These are phyloP conservation scores for Labeo catla DNA, from an alignment of 2,113 vertebrate genomes.

Conservation along the genomic window DNA sequence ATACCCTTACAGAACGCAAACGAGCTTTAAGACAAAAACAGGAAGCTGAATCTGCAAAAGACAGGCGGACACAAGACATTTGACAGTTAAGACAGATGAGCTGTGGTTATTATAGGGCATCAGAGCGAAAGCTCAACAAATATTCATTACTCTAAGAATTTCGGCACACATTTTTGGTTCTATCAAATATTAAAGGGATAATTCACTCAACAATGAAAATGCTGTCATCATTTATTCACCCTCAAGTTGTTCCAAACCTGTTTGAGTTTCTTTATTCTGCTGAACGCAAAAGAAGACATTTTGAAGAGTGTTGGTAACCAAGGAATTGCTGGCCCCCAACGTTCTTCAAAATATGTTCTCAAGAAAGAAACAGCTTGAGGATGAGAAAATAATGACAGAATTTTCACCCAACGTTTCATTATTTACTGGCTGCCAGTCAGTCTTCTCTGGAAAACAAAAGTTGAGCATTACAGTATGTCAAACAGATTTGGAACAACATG, in stretches of 20 bases:
- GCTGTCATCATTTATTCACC: neutral
- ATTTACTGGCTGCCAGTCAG: neutral
- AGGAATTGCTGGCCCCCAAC: neutral
- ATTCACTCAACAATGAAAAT: neutral
- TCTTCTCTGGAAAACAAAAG: neutral
- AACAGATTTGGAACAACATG: neutral
- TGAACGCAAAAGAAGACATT: neutral
- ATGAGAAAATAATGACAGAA: too few species aligned
- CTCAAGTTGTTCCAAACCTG: neutral
- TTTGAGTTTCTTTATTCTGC: neutral
- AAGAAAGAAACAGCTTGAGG: too few species aligned
- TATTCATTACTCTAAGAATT: neutral
- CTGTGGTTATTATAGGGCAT: neutral
- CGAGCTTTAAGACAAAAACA: slow-evolving; percentile 66
- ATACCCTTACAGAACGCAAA: slow-evolving; percentile 42
- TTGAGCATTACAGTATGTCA: neutral
- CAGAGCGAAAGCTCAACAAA: neutral
- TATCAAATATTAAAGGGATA: neutral
- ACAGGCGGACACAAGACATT: neutral
- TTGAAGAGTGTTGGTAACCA: neutral
- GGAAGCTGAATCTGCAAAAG: slow-evolving; percentile 62
- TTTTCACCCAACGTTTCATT: too few species aligned
- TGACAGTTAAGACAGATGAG: neutral
- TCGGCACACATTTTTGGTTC: neutral
- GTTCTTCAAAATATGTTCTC: too few species aligned